Evolutionary conservation across 2,113 vertebrate genomes (phyloP).

Genomic region (Maccullochella peelii): DNA sequence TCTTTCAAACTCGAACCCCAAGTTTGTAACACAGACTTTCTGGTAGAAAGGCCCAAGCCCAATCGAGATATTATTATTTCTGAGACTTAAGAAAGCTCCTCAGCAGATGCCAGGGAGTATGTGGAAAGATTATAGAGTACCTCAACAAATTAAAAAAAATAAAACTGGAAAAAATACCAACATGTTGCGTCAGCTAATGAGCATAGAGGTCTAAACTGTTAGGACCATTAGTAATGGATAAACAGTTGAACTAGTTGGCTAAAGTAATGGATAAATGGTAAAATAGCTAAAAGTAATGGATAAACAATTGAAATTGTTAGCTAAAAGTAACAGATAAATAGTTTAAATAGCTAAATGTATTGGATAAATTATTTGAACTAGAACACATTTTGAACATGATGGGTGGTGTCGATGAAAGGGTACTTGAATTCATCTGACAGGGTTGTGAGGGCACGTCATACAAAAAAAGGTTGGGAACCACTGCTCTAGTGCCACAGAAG

Average conservation of each 20-base stretch:
- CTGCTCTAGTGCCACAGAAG: background rate
- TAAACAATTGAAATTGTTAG: background rate
- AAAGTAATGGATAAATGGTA: background rate
- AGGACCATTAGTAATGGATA: no score
- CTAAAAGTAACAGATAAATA: background rate
- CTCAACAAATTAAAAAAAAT: background rate
- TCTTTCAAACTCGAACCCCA: background rate
- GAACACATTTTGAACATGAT: background rate
- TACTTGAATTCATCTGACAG: background rate
- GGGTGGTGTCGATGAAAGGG: background rate
- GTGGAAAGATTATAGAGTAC: no score
- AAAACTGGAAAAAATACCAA: background rate
- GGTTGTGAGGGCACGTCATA: no score
- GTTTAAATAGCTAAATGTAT: background rate
- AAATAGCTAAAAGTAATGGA: background rate
- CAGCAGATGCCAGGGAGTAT: background rate
- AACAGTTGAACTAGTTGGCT: background rate
- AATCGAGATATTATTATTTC: background rate
- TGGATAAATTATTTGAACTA: no score
- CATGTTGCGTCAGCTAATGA: background rate
- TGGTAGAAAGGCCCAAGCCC: background rate
- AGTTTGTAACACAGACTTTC: background rate
- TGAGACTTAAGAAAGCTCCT: background rate
- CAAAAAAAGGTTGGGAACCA: background rate
- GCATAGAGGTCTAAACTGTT: background rate